Base-by-base conservation (phyloP, 2,797 vertebrate species). In the Crocodylus rhombifer region DNA sequence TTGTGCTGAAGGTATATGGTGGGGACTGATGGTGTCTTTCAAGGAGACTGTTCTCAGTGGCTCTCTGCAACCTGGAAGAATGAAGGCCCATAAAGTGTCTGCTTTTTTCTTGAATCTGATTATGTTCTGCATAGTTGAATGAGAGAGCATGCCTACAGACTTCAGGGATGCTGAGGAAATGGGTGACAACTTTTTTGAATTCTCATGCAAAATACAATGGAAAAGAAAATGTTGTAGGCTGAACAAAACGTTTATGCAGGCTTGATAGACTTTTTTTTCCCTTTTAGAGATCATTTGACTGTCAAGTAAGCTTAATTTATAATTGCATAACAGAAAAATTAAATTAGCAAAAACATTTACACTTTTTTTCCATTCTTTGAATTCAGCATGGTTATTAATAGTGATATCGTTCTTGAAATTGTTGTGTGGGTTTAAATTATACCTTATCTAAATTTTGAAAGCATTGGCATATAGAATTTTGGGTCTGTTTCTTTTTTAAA, bases 41-140 rank as follows among this genome's bases (percentile, higher is more conserved):
- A 0, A 0, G 17, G 11, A 62, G 13, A 62, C 11, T 4, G 1
- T 51, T 77, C 82, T 12, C 14, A 33, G 8, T 3, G 57, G 14
- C 14, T 80, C 88, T 33, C 6, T 67, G 5, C 7, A 5, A 23
- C 11, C 60, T 6, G 20, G 18, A 62, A 26, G 13, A 75, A 79
- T 21, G 6, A 23, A 85, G 17, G 9, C 30, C 30, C 28, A 75
- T n/a, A 23, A 69, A 62, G 25, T 69, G 26, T 5, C 30, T 63
- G 62, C 71, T 28, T 30, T 18, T 20, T 21, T 17, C 13, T 2
- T 12, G 36, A 33, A 8, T 6, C 30, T 67, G 9, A 51, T 5
- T 62, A 13, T n/a, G 76, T 62, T 9, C 26, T 80, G 7, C 14
- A 33, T 30, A 73, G 51, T 4, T 11, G n/a, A 61, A 26, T 74